These are phyloP conservation scores for Sebastes itinus DNA, from an alignment of 2,797 vertebrate genomes.

Conservation along the genomic window DNA sequence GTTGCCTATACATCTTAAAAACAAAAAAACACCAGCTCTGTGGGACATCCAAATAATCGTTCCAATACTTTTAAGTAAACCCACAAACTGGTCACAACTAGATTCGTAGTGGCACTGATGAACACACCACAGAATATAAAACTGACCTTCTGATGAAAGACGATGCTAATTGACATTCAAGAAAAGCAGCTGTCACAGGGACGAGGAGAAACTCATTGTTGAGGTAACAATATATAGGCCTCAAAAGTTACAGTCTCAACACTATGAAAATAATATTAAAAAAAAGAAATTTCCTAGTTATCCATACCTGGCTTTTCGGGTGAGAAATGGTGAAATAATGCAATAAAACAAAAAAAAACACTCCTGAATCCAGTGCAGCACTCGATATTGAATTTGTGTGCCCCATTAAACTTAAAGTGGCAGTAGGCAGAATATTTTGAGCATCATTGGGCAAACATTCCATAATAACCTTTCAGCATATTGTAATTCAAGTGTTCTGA, in stretches of 20 bases:
- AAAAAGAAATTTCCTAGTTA: too few relatives aligned
- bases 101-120: neutral
- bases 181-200: neutral
- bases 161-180: neutral
- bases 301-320: too few relatives aligned
- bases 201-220: neutral
- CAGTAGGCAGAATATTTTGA: too few relatives aligned
- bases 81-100: neutral
- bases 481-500: too few relatives aligned
- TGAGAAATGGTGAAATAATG: too few relatives aligned
- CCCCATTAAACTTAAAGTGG: too few relatives aligned
- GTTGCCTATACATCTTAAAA: neutral
- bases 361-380: too few relatives aligned
- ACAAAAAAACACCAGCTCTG: neutral
- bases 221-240: neutral
- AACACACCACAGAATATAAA: neutral
- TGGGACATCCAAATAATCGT: neutral
- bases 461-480: too few relatives aligned
- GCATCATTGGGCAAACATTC: too few relatives aligned
- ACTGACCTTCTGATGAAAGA: neutral
- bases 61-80: neutral
- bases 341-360: too few relatives aligned
- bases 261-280: neutral
- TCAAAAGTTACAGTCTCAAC: too few relatives aligned
- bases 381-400: too few relatives aligned